Percentiles rank a stretch among this genome's conserved stretches.
These are phyloP conservation scores for Rhodinocichla rosea DNA, from an alignment of 2,113 vertebrate genomes.

Conservation along the genomic window DNA sequence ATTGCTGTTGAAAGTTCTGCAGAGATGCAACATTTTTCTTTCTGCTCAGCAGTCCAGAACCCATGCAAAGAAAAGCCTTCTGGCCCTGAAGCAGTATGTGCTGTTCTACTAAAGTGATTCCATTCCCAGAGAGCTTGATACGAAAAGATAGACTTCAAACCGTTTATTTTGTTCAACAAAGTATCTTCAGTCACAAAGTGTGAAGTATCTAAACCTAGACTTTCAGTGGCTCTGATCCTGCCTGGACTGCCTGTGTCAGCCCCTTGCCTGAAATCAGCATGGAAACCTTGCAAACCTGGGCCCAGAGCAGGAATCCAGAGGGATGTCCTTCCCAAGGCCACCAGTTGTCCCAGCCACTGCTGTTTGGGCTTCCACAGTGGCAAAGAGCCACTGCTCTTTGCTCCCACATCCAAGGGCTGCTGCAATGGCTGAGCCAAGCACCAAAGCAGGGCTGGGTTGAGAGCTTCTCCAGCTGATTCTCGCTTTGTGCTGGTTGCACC, in stretches of 20 bases:
- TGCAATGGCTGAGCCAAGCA: not conserved
- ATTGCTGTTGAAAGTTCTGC: not conserved
- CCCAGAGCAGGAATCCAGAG: not conserved
- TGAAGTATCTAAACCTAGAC: not conserved
- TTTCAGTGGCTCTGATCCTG: not conserved
- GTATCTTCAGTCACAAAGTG: not conserved
- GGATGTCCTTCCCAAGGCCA: not conserved
- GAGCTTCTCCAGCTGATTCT: not conserved
- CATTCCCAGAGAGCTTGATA: not conserved
- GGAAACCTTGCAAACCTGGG: not conserved
- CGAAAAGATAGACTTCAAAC: not conserved
- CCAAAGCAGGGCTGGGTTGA: accelerated
- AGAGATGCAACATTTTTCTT: not conserved
- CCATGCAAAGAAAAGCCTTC: not conserved
- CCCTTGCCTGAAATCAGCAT: not conserved
- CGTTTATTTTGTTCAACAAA: not conserved
- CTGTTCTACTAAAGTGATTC: not conserved
- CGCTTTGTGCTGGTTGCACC: not conserved
- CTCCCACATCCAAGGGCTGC: not conserved
- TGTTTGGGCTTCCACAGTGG: too few species aligned
- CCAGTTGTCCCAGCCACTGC: not conserved
- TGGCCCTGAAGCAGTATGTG: not conserved
- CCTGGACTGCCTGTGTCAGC: not conserved
- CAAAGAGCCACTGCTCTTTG: too few species aligned
- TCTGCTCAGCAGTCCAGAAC: not conserved